Evolutionary conservation across 2,888 invertebrate genomes (phyloP).

Genomic region (Torymus tubicola): DNA sequence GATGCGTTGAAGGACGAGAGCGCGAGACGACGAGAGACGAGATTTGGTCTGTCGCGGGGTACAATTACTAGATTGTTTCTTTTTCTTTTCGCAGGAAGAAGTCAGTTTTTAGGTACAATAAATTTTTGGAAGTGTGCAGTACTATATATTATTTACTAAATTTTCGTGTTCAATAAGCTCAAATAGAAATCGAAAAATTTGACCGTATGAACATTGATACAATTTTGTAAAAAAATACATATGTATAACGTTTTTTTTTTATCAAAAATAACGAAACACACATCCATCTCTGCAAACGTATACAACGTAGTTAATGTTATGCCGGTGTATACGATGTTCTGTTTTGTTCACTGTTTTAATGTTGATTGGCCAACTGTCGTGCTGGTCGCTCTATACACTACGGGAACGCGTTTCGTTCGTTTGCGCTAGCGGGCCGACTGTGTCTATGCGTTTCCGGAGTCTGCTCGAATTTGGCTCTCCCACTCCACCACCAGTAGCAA

Average conservation of each 20-base stretch:
- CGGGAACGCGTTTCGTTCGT: constrained; percentile 50
- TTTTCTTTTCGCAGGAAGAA: no score
- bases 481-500: neutral
- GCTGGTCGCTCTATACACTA: constrained; percentile 64
- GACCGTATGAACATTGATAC: no score
- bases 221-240: no score
- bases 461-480: neutral
- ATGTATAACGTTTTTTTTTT: no score
- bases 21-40: neutral
- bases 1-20: constrained; percentile 14
- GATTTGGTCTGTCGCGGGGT: neutral
- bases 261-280: no score
- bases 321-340: constrained; percentile 67
- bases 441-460: neutral
- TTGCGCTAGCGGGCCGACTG: constrained; percentile 4
- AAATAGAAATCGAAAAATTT: neutral
- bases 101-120: no score
- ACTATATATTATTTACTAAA: no score
- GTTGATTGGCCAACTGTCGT: constrained; percentile 75
- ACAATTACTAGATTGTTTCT: neutral
- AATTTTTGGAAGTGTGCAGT: no score
- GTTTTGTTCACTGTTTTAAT: constrained; percentile 72
- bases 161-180: no score
- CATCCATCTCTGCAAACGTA: neutral
- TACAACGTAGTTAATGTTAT: constrained; percentile 65